Conservation (phyloP, 2,113 vertebrate genomes). For the Suncus etruscus region DNA sequence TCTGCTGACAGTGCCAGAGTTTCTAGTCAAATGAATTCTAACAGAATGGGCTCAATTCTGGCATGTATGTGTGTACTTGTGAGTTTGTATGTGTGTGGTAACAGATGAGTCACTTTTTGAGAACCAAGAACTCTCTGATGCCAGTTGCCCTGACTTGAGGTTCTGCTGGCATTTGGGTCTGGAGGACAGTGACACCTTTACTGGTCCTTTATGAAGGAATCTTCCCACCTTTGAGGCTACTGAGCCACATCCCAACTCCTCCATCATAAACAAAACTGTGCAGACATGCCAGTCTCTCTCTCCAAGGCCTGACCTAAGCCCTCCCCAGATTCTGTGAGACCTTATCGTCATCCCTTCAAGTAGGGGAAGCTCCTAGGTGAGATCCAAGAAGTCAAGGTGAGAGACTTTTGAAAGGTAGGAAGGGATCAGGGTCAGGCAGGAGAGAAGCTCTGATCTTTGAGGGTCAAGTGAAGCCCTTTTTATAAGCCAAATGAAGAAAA, state of each 20-base stretch:
- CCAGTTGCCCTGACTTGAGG: background rate
- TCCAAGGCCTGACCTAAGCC: background rate
- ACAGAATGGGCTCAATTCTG: background rate
- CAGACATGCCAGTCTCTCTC: background rate
- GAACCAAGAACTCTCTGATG: background rate
- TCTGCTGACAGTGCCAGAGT: too few species aligned
- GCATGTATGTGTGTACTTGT: too few species aligned
- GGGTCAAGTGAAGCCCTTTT: conserved; percentile 49
- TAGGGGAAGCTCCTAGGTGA: background rate
- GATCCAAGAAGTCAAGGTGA: background rate
- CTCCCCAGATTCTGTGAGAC: background rate
- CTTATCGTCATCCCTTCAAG: background rate
- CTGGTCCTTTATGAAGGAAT: background rate
- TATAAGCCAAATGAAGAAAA: conserved; percentile 80
- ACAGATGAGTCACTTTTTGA: background rate
- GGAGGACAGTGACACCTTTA: background rate
- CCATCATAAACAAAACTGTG: background rate
- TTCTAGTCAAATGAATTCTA: too few species aligned
- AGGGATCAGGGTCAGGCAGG: background rate
- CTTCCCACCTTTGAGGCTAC: too few species aligned
- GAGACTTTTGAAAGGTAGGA: background rate
- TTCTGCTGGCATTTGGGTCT: background rate
- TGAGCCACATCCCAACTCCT: too few species aligned
- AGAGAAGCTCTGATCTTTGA: conserved; percentile 11
- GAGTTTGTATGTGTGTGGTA: too few species aligned